Evolutionary conservation across 2,797 vertebrate species (phyloP).

Genomic region (Coccyzus lansbergi): DNA sequence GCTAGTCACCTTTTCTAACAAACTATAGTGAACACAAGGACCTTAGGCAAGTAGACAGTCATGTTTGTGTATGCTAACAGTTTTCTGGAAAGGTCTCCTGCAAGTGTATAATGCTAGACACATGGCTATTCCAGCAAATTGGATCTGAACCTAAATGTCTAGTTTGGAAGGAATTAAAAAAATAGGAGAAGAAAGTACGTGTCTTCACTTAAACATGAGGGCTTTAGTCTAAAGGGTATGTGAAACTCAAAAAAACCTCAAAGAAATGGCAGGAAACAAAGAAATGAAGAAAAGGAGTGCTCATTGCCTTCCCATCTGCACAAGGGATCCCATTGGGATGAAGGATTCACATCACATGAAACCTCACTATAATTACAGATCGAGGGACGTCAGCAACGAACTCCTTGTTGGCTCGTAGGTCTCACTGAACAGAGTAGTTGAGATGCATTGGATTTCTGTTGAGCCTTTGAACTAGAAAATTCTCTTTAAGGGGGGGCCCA

Average conservation of each 20-base stretch:
- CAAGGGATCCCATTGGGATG: neutral
- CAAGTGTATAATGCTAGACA: too few relatives aligned
- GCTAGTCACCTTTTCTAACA: neutral
- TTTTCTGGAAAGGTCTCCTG: neutral
- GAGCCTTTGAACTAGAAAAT: neutral
- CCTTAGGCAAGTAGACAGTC: too few relatives aligned
- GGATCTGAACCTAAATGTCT: neutral
- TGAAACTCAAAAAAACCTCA: neutral
- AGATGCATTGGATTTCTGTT: neutral
- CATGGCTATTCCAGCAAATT: neutral
- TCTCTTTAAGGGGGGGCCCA: neutral
- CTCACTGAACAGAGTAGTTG: neutral
- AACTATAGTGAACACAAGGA: accelerated
- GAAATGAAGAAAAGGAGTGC: neutral
- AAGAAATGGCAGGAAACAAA: neutral
- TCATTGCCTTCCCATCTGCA: accelerated
- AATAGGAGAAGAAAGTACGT: too few relatives aligned
- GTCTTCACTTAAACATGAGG: accelerated
- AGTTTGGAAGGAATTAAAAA: neutral
- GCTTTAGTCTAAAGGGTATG: neutral
- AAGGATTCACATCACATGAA: neutral
- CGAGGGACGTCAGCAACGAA: neutral
- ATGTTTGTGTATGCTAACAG: too few relatives aligned
- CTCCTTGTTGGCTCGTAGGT: neutral
- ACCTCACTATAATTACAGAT: neutral